phyloP scores from a whole-genome alignment of 2,113 vertebrate genomes.

The Pollachius pollachius region DNA sequence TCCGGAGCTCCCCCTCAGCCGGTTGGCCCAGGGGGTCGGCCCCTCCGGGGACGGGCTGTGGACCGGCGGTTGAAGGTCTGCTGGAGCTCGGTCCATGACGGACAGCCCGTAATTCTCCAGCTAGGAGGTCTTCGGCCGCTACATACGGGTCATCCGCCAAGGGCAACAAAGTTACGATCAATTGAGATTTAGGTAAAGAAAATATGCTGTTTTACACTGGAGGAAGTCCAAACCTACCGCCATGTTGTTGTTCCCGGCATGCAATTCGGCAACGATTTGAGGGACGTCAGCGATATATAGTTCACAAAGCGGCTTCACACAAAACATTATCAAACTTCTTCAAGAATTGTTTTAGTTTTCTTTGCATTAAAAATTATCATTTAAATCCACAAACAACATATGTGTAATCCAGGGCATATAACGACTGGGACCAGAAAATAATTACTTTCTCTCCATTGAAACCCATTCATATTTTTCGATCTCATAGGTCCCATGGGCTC shows the following conservation, averaged over 20 bases:
- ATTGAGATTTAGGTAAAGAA: too few species aligned
- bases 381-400: too few species aligned
- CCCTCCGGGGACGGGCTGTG: neutral
- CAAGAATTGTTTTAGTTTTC: too few species aligned
- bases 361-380: too few species aligned
- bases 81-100: neutral
- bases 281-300: neutral
- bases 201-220: neutral
- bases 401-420: too few species aligned
- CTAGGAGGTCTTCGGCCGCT: neutral
- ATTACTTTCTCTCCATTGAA: too few species aligned
- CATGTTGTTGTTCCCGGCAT: conserved; percentile 48
- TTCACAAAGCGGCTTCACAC: too few species aligned
- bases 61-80: neutral
- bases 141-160: neutral
- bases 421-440: too few species aligned
- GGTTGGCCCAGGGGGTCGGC: conserved; percentile 48
- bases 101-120: neutral
- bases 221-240: conserved; percentile 40
- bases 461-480: too few species aligned
- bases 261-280: conserved; percentile 32
- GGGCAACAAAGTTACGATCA: neutral
- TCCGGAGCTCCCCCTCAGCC: conserved; percentile 57
- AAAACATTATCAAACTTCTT: too few species aligned
- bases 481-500: too few species aligned